Evolutionary conservation across 2,113 vertebrate genomes (phyloP).

Genomic region (Perca flavescens): DNA sequence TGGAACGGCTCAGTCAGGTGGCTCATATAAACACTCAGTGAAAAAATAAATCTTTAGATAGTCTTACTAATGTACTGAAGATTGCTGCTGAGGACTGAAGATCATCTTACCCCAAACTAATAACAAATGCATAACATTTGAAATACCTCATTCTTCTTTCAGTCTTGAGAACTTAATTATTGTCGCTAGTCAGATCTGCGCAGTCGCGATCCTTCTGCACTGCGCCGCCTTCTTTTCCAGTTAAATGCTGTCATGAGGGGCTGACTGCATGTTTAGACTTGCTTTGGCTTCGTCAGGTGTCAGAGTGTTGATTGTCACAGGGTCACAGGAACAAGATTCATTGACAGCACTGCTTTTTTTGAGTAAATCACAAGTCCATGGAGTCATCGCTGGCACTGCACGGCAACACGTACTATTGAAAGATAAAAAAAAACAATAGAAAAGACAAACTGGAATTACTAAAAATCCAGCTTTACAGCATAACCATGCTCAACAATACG

Average conservation of each 20-base stretch:
- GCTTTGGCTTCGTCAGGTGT: not conserved
- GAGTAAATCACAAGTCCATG: not conserved
- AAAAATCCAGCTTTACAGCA: not conserved
- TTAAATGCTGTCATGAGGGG: not conserved
- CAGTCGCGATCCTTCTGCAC: not conserved
- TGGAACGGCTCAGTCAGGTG: slow-evolving; percentile 43
- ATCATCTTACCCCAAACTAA: slow-evolving; percentile 8
- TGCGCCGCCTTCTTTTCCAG: not conserved
- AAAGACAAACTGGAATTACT: not conserved
- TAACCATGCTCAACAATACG: not conserved
- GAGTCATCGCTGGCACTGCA: not conserved
- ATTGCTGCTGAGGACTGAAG: slow-evolving; percentile 35
- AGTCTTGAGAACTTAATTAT: slow-evolving; percentile 18
- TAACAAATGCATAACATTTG: not conserved
- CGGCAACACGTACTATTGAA: not conserved
- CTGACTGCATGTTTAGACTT: not conserved
- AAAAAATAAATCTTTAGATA: slow-evolving; percentile 52
- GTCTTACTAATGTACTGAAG: slow-evolving; percentile 38
- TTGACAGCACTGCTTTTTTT: not conserved
- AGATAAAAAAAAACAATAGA: not conserved
- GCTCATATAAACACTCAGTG: slow-evolving; percentile 59
- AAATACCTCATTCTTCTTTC: not conserved
- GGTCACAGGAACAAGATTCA: slow-evolving; percentile 24
- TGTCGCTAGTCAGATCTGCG: not conserved
- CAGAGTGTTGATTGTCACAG: not conserved